These are phyloP conservation scores for Actinostola sp. DNA, from an alignment of 92 coral and sea anemone genomes.

Conservation along the genomic window DNA sequence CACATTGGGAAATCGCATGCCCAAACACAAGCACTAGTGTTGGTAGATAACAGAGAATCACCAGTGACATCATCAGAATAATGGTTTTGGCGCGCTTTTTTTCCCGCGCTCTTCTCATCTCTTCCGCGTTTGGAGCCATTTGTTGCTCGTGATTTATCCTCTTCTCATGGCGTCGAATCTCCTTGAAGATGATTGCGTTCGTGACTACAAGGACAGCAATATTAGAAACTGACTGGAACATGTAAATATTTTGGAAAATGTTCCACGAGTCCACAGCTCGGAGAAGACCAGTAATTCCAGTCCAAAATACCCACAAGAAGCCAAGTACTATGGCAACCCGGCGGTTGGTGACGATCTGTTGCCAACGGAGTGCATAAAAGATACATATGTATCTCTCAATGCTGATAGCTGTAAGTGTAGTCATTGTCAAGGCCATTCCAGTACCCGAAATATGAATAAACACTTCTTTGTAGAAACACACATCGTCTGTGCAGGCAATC, in stretches of 20 bases:
- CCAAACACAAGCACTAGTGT: too few species aligned
- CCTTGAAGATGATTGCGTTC: neutral
- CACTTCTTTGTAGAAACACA: conserved; percentile 15
- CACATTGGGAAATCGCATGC: neutral
- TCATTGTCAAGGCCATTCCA: conserved; percentile 10
- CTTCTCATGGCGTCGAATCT: conserved; percentile 27
- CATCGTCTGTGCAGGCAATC: neutral
- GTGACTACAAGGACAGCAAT: neutral
- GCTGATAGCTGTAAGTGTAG: conserved; percentile 7
- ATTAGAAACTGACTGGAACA: neutral
- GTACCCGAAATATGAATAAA: conserved; percentile 7
- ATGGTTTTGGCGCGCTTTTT: conserved; percentile 30
- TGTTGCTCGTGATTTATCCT: conserved; percentile 4
- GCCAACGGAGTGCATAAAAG: conserved; percentile 23
- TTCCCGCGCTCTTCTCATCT: conserved; percentile 18
- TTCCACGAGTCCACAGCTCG: neutral
- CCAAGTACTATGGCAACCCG: neutral
- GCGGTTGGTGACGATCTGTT: neutral
- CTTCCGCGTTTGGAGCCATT: conserved; percentile 6
- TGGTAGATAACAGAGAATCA: too few species aligned
- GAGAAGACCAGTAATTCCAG: neutral
- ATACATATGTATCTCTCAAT: conserved; percentile 25
- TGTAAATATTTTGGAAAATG: neutral
- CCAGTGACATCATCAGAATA: conserved; percentile 16
- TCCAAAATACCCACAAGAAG: neutral